Percentiles rank a stretch among this genome's conserved stretches.
These are phyloP conservation scores for Anastatus disparis DNA, from an alignment of 1,140 invertebrate species.

Conservation along the genomic window DNA sequence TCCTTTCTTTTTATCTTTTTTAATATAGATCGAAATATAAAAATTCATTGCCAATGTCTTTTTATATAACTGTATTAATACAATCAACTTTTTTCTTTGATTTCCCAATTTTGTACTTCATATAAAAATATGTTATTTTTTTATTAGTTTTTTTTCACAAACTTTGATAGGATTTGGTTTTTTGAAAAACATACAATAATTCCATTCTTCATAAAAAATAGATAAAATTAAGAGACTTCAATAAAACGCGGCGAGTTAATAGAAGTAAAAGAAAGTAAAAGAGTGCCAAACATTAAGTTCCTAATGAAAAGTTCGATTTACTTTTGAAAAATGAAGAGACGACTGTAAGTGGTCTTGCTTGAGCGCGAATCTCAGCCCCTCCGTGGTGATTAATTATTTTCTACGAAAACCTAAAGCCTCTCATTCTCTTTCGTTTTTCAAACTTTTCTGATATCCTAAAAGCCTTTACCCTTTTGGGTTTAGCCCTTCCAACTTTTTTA, in stretches of 20 bases:
- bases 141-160: too few relatives aligned
- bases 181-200: too few relatives aligned
- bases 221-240: too few relatives aligned
- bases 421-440: too few relatives aligned
- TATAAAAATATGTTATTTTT: too few relatives aligned
- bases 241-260: neutral
- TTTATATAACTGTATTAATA: too few relatives aligned
- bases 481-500: conserved; percentile 7
- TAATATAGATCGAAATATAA: too few relatives aligned
- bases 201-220: too few relatives aligned
- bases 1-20: neutral
- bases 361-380: neutral
- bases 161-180: too few relatives aligned
- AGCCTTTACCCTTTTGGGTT: neutral
- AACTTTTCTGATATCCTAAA: conserved; percentile 36
- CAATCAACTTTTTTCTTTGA: too few relatives aligned
- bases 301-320: conserved; percentile 23
- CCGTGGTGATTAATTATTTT: conserved; percentile 33
- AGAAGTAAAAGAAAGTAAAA: neutral
- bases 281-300: neutral
- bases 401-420: neutral
- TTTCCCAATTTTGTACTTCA: too few relatives aligned
- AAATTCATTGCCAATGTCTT: too few relatives aligned
- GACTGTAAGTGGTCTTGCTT: neutral
- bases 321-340: conserved; percentile 15